Percentiles rank a stretch among this genome's conserved stretches.
phyloP scores from a whole-genome alignment of 2,113 vertebrate genomes.

The Pomatostomus ruficeps region DNA sequence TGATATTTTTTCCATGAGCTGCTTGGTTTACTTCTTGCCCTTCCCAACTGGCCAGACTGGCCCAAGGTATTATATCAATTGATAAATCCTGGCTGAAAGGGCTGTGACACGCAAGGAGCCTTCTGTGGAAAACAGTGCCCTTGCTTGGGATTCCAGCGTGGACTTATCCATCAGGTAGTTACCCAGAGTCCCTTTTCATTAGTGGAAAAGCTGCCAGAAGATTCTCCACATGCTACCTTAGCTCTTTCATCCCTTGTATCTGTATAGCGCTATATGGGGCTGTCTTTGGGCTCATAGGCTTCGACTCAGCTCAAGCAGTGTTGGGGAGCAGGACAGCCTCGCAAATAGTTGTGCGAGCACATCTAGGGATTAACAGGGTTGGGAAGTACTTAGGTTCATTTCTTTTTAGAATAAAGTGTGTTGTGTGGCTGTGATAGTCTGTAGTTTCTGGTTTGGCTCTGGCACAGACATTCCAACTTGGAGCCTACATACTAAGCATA shows the following conservation, averaged over 20 bases:
- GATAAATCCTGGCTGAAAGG: neutral
- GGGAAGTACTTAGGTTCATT: neutral
- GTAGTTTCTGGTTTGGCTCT: neutral
- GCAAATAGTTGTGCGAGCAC: neutral
- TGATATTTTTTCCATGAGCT: neutral
- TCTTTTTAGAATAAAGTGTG: neutral
- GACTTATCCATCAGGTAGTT: neutral
- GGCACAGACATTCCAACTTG: neutral
- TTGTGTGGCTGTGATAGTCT: neutral
- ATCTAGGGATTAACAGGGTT: neutral
- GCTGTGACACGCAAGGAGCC: neutral
- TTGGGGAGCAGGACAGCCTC: neutral
- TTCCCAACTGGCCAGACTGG: neutral
- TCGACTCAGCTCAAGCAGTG: neutral
- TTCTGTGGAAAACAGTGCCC: neutral
- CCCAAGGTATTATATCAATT: neutral
- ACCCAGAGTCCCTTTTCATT: neutral
- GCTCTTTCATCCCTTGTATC: too few relatives aligned
- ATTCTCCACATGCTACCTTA: neutral
- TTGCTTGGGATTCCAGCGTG: neutral
- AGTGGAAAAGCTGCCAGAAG: neutral
- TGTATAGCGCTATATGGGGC: accelerated
- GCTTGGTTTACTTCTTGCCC: neutral
- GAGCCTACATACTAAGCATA: neutral
- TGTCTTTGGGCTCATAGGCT: accelerated